These are phyloP conservation scores for Papilio dardanus DNA, from an alignment of 1,140 invertebrate species.

Conservation along the genomic window DNA sequence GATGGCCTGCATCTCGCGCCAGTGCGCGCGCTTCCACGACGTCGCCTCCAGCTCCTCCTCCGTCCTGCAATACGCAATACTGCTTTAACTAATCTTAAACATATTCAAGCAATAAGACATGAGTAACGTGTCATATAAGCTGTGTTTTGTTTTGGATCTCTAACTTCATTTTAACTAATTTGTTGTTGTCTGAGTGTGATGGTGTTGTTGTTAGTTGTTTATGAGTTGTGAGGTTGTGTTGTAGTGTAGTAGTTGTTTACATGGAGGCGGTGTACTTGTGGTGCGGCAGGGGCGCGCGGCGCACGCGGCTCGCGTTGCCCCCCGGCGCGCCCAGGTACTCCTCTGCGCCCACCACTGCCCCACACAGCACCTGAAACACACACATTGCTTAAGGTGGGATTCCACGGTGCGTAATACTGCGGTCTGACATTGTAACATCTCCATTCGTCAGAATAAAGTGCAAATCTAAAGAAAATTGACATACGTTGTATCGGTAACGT, in stretches of 20 bases:
- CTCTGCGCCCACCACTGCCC: constrained; percentile 75
- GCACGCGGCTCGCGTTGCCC: constrained; percentile 75
- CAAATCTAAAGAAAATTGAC: no score
- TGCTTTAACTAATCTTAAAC: constrained; percentile 11
- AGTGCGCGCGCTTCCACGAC: constrained; percentile 74
- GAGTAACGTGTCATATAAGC: background rate
- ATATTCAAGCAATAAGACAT: no score
- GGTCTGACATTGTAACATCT: background rate
- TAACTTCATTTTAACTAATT: no score
- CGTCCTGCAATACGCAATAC: constrained; percentile 53
- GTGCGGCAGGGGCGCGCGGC: constrained; percentile 68
- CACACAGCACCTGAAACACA: constrained; percentile 72
- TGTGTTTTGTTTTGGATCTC: no score
- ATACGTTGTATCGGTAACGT: no score
- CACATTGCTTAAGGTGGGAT: background rate
- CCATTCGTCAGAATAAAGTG: no score
- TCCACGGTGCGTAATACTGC: background rate
- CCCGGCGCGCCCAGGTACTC: constrained; percentile 68
- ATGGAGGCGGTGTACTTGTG: constrained; percentile 62
- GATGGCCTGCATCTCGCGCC: constrained; percentile 85
- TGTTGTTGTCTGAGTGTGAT: no score
- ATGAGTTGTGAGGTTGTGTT: constrained; percentile 6
- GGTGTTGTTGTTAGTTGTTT: no score
- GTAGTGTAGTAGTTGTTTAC: background rate
- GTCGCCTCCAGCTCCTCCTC: constrained; percentile 72